A percentile compares a stretch with the other conserved stretches of the same genome.
phyloP scores from a whole-genome alignment of 2,797 vertebrate genomes.

The Danio jaintianensis region DNA sequence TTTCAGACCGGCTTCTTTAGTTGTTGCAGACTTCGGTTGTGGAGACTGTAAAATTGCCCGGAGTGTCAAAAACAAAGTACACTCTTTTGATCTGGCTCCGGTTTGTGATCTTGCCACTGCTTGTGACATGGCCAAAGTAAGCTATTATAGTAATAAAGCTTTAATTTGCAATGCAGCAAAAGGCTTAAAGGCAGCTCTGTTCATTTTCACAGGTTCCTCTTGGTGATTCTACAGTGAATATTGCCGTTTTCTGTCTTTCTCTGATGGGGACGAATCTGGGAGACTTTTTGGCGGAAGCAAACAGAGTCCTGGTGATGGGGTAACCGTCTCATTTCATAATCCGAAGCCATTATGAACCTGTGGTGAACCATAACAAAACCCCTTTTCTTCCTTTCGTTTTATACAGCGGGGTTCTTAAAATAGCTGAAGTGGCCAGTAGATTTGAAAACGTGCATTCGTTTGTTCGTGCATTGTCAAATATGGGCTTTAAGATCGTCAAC shows the following conservation, averaged over 20 bases:
- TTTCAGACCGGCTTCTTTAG: slow-evolving; percentile 83
- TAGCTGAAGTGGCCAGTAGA: slow-evolving; percentile 93
- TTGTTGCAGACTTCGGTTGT: slow-evolving; percentile 95
- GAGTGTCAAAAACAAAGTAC: slow-evolving; percentile 87
- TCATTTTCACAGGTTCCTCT: slow-evolving; percentile 85
- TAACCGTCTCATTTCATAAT: slow-evolving; percentile 60
- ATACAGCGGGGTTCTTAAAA: slow-evolving; percentile 87
- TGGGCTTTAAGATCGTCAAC: slow-evolving; percentile 86
- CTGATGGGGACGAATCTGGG: slow-evolving; percentile 94
- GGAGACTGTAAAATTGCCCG: slow-evolving; percentile 90
- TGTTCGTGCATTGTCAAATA: slow-evolving; percentile 73
- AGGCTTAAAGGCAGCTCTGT: background rate
- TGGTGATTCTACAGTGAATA: slow-evolving; percentile 79
- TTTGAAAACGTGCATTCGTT: slow-evolving; percentile 85
- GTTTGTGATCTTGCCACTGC: slow-evolving; percentile 85
- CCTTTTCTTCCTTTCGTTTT: background rate
- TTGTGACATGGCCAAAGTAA: slow-evolving; percentile 93
- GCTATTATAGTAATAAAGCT: slow-evolving; percentile 24
- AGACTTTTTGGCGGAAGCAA: slow-evolving; percentile 92
- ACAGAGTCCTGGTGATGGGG: slow-evolving; percentile 87
- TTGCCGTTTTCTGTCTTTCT: slow-evolving; percentile 93
- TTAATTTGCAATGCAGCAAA: background rate
- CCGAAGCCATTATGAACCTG: background rate
- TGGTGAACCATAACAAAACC: background rate
- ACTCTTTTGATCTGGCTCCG: slow-evolving; percentile 90